phyloP scores from a whole-genome alignment of 2,888 invertebrate genomes.

The Drosophila stalkeri region DNA sequence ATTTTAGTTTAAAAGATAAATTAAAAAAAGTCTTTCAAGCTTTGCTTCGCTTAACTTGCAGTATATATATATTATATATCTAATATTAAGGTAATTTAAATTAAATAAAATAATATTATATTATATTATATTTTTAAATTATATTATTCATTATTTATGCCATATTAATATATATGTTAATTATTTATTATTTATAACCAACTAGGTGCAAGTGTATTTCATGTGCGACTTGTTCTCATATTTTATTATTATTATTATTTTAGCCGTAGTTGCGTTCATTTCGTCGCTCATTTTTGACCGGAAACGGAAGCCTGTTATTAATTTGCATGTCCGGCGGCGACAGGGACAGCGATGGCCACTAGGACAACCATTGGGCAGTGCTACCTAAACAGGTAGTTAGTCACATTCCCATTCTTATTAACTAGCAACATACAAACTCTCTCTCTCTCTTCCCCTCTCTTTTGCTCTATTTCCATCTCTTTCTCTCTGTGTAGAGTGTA shows the following conservation, averaged over 20 bases:
- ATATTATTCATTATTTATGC: no score
- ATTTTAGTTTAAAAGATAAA: no score
- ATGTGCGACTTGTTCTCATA: neutral
- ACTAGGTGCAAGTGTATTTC: neutral
- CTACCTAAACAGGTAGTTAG: conserved; percentile 37
- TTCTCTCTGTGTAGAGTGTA: conserved; percentile 15
- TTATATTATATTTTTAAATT: no score
- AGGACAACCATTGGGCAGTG: neutral
- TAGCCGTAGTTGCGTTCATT: conserved; percentile 3
- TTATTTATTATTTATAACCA: no score
- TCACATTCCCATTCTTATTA: neutral
- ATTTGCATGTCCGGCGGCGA: conserved; percentile 71
- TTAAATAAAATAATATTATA: no score
- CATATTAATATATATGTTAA: no score
- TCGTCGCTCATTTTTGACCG: conserved; percentile 65
- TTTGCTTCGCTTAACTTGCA: no score
- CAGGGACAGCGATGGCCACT: conserved; percentile 21
- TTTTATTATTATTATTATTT: conserved; percentile 39
- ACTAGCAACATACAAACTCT: no score
- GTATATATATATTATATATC: no score
- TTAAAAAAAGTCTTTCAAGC: no score
- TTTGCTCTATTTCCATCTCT: neutral
- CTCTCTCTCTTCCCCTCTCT: conserved; percentile 14
- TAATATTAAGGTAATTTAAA: no score
- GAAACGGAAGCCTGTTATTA: conserved; percentile 78